Base-by-base conservation (phyloP, 2,113 vertebrate species). In the Limnothrissa miodon region DNA sequence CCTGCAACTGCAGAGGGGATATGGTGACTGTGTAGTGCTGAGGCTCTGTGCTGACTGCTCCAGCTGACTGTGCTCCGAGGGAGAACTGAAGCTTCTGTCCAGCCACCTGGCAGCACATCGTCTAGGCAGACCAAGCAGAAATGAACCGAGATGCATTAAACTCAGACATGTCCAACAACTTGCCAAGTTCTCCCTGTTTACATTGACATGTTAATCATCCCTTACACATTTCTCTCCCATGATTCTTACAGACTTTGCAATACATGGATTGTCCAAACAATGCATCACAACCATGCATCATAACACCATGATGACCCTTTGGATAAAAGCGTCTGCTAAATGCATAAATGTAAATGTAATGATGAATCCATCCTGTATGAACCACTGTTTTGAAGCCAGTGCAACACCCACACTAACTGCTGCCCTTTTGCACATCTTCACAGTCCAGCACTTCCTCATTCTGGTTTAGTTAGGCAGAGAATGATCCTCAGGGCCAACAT, bases 1-100 rank as follows among this genome's bases (percentile, higher is more conserved):
- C 98, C 96, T 98, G 96, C 81, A 99, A 85, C 83, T 94, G 94
- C 83, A 99, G 87, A 0, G 98, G 96, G 45, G 95, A 92, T 10
- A 99, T 89, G 80, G 78, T 92, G 13, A 96, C 92, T 0, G 89
- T 90, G 82, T 96, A 99, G 0, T 86, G 94, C 87, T 90, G 92
- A 82, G 87, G 82, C 46, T 84, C 89, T 0, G 84, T 45, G 80
- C 92, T 79, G 0, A 21, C 2, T 0, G 89, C 45, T 0, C 88
- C 86, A 62, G 91, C 56, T 0, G 85, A 80, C 0, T 87, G 89
- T 6, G 90, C 92, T 1, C 87, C 83, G 44, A 97, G 78, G 1
- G 93, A 86, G 91, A 99, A 98, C 89, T 92, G 92, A 80, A 98
- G 83, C 42, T 92, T 90, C 59, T 97, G 93, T 2, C 96, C 97